phyloP scores from a whole-genome alignment of 2,113 vertebrate species.

The Tachysurus fulvidraco region DNA sequence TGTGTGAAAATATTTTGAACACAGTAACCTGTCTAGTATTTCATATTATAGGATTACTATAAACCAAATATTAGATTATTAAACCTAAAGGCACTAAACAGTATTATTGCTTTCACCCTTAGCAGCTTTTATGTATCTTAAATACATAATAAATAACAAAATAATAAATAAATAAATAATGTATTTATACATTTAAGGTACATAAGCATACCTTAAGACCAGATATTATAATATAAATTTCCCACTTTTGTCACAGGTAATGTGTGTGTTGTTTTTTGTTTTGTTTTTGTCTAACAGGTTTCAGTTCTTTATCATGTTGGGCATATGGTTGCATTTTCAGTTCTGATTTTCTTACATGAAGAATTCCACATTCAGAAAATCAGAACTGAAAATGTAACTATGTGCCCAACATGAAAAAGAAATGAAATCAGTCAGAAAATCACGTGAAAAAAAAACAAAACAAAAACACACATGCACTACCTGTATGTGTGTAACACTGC shows the following conservation, averaged over 20 bases:
- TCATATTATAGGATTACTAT: neutral
- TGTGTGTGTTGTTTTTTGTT: neutral
- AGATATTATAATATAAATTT: neutral
- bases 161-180: neutral
- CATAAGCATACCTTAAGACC: neutral
- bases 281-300: neutral
- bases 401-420: too few relatives aligned
- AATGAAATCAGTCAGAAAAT: too few relatives aligned
- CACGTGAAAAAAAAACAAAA: too few relatives aligned
- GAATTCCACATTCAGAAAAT: too few relatives aligned
- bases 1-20: neutral
- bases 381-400: too few relatives aligned
- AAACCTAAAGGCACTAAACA: neutral
- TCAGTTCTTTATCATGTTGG: neutral
- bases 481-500: too few relatives aligned
- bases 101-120: neutral
- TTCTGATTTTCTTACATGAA: neutral
- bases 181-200: neutral
- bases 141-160: neutral
- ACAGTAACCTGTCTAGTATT: neutral
- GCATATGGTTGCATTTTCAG: neutral
- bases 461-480: too few relatives aligned
- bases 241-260: neutral
- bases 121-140: too few relatives aligned
- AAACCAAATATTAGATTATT: neutral